Base-by-base conservation (phyloP, 1,140 invertebrate species). In the Triops cancriformis region DNA sequence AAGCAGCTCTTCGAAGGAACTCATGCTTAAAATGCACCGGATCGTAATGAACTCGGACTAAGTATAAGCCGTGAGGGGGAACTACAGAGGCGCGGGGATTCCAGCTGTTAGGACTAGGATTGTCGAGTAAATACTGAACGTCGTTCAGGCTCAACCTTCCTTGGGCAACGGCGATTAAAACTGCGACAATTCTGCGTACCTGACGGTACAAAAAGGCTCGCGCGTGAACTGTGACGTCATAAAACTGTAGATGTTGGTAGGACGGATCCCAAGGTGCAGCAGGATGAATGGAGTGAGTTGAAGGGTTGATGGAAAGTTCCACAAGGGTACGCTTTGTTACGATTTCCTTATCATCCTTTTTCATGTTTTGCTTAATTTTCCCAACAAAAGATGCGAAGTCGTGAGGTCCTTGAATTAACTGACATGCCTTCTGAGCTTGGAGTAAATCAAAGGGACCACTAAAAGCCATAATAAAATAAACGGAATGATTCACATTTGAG, bases 181-280 rank as follows among this genome's bases (percentile, higher is more conserved):
- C 82, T 26, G 88, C 90, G 27, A 93, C 86, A 83, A 92, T 94
- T 51, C 91, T 87, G 73, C 92, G 87, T 6, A 94, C 89, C 90
- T 93, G 82, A 41, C 90, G 91, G 82, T 93, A 90, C 23, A 93
- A 84, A 86, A 92, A 93, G n/a, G 88, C 87, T 82, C 82, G 86
- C 28, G 87, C 86, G 79, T 85, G 87, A 14, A 90, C 86, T 77
- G 85, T 85, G 51, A 93, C 84, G 81, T 92, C 87, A 86, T 88
- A 91, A 82, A 89, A 91, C 80, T 89, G 83, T 80, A 89, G 89
- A 41, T 85, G 80, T 11, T 82, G 73, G 85, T 80, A 76, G 83
- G 86, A 28, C 79, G 86, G 83, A 83, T 84, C 87, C 80, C 85
- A 79, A 1, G 26, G 23, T 64, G 51, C 14, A 64, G 18, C 6